Base-by-base conservation (phyloP, 2,113 vertebrate species). In the Dipodomys stephensi region DNA sequence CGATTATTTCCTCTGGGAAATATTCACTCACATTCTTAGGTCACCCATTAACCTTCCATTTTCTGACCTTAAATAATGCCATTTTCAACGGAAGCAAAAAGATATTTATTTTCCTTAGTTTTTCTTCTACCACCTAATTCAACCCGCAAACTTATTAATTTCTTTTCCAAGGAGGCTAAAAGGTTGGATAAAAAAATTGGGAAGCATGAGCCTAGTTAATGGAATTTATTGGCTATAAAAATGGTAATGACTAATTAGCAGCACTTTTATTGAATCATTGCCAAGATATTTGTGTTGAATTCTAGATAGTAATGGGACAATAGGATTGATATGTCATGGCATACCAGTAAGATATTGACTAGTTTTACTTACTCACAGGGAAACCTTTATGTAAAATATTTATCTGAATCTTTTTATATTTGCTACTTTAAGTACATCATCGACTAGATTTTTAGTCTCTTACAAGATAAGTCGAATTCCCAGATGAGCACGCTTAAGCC, bases 1-100 rank as follows among this genome's bases (percentile, higher is more conserved):
- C 32, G 53, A 86, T 69, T 85, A 35, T 39, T 39, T 85, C 78
- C 65, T 93, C 82, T 85, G 97, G 96, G 91, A 97, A 96, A 83
- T 94, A 88, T 83, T 77, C 84, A 80, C 91, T 87, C 44, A 78
- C 93, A 83, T 92, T 96, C 88, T 79, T 88, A 77, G 53, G 7
- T 71, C 90, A 90, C 25, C 87, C 71, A 44, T 84, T 86, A 93
- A 18, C 57, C 46, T 92, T 85, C 74, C 28, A 49, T 82, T 90
- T 74, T 72, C 7, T 91, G 22, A 27, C 85, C 83, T 91, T 93
- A 83, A 91, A 64, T 94, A 76, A 83, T 92, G 25, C 25, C 65
- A 83, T 93, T 95, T 95, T 96, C 87, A 82, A 78, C 71, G 53
- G 44, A 83, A 20, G 23, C 81, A 32, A 93, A 92, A 87, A 78